Conservation (phyloP, 2,113 vertebrate species). For the Scophthalmus maximus region DNA sequence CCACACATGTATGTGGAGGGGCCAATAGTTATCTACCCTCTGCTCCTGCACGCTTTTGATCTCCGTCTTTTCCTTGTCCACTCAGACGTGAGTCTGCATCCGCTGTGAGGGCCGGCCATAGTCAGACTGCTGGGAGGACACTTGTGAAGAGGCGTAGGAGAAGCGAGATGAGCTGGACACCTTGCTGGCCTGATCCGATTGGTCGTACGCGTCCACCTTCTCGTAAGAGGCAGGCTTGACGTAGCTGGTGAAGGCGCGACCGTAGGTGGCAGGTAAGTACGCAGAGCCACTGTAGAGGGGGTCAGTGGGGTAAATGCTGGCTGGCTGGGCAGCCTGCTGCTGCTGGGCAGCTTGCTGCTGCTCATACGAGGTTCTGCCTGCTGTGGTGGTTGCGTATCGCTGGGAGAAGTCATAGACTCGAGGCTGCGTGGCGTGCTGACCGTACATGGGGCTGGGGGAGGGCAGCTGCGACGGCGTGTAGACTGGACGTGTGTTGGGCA, state of each 20-base stretch:
- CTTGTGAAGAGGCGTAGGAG: conserved; percentile 89
- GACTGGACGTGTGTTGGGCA: conserved; percentile 81
- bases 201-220: conserved; percentile 86
- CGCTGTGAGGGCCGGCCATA: conserved; percentile 87
- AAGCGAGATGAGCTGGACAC: conserved; percentile 86
- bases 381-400: conserved; percentile 83
- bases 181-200: conserved; percentile 86
- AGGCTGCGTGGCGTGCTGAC: conserved; percentile 80
- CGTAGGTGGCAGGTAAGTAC: conserved; percentile 87
- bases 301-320: conserved; percentile 81
- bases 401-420: conserved; percentile 87
- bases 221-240: conserved; percentile 86
- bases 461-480: conserved; percentile 84
- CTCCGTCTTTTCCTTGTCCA: conserved; percentile 16
- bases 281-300: conserved; percentile 83
- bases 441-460: conserved; percentile 81
- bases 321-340: conserved; percentile 75
- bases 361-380: conserved; percentile 81
- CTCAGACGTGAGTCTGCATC: conserved; percentile 94
- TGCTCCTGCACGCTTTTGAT: conserved; percentile 32
- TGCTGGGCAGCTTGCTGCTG: conserved; percentile 80
- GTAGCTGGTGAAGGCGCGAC: conserved; percentile 89
- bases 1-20: conserved; percentile 51
- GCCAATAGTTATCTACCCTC: conserved; percentile 50
- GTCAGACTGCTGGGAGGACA: conserved; percentile 86